Conservation (phyloP, 2,797 vertebrate genomes). For the Mormyrus hasselquistii region DNA sequence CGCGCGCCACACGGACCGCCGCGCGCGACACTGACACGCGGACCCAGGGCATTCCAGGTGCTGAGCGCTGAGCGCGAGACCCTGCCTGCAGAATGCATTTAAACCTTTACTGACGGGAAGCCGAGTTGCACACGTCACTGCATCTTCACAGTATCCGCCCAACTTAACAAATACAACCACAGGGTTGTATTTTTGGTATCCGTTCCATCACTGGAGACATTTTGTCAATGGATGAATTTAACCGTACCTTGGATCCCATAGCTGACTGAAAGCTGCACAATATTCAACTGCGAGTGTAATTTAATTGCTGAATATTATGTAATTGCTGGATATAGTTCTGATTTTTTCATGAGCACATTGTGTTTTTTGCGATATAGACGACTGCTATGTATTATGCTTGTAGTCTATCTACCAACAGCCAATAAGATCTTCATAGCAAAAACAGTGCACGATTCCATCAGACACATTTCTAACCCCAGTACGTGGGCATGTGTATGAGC, state of each 20-base stretch:
- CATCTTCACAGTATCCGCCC: not conserved
- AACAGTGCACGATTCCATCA: not conserved
- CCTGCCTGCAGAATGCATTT: not conserved
- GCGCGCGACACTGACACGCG: constrained; percentile 35
- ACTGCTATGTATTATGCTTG: not conserved
- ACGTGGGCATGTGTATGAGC: not conserved
- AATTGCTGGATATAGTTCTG: not conserved
- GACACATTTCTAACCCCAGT: not conserved
- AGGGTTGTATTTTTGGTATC: not conserved
- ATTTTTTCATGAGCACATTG: not conserved
- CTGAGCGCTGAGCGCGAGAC: not conserved
- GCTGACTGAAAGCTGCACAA: not conserved
- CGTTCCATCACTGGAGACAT: not conserved
- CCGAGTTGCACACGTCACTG: not conserved
- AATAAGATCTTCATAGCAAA: not conserved
- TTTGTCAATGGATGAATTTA: not conserved
- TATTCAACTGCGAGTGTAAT: not conserved
- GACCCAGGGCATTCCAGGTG: constrained; percentile 8
- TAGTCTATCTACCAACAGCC: not conserved
- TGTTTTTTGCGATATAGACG: not conserved
- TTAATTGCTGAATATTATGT: not conserved
- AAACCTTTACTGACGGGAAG: not conserved
- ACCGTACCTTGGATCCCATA: not conserved
- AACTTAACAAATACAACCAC: not conserved
- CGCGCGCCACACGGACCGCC: constrained; percentile 43